Base-by-base conservation (phyloP, 2,113 vertebrate species). In the Nibea coibor region DNA sequence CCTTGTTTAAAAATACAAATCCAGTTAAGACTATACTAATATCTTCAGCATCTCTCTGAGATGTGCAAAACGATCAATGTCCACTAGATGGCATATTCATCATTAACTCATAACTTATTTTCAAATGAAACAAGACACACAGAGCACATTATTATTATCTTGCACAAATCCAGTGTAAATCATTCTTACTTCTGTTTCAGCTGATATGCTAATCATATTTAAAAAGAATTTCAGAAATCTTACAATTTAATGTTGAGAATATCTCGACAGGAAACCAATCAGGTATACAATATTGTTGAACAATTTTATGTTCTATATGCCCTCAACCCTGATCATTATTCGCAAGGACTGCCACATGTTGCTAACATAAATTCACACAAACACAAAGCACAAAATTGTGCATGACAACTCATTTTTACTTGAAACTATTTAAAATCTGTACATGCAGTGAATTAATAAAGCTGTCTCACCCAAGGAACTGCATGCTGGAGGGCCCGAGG, bases 391-490 rank as follows among this genome's bases (percentile, higher is more conserved):
- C 17, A 50, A 50, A 50, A 15, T 4, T 47, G 9, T 43, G 12
- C 45, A 14, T 14, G 43, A 14, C 4, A 43, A n/a, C 6, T 14
- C 1, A 17, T n/a, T 20, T 45, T 65, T 26, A 26, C 20, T 59
- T 74, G 22, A 17, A 45, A 12, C 10, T 2, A 20, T 28, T 57
- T 14, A 22, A 19, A 65, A 3, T 1, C 45, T n/a, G 0, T 7
- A 57, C 65, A 56, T 10, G 20, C 17, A 73, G 26, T 11, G 20
- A 48, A 47, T 47, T 48, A 45, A 14, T 3, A 63, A 62, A 28
- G n/a, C 5, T 15, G 20, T 77, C 96, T 94, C 82, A 99, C 98
- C 97, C 97, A 56, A 99, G 93, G 86, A 99, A 99, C 82, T 99
- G 98, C 85, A 96, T 97, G 0, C 97, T 97, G 0, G 97, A 96